Evolutionary conservation across 2,888 invertebrate genomes (phyloP).

Genomic region (Phytoseiulus persimilis): DNA sequence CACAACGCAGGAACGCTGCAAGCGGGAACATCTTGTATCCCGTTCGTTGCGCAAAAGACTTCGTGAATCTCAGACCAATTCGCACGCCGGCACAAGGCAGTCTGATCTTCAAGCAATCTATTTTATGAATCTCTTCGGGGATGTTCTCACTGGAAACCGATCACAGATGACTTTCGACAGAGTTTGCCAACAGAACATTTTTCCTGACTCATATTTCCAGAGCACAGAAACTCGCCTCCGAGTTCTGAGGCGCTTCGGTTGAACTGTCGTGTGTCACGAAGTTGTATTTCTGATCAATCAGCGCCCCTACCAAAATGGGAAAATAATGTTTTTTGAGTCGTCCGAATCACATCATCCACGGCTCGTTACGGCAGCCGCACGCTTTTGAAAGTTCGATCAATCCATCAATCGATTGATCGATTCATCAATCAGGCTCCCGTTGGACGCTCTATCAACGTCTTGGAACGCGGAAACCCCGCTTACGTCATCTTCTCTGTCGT

Average conservation of each 20-base stretch:
- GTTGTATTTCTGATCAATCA: neutral
- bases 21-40: too few relatives aligned
- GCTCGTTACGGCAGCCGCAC: neutral
- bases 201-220: neutral
- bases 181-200: neutral
- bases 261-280: neutral
- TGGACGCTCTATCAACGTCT: neutral
- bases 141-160: neutral
- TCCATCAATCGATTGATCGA: neutral
- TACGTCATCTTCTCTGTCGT: neutral
- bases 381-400: neutral
- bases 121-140: neutral
- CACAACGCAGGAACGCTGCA: too few relatives aligned
- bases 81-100: neutral
- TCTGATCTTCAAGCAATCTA: neutral
- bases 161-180: neutral
- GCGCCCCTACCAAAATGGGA: neutral
- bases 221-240: neutral
- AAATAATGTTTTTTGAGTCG: neutral
- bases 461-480: neutral
- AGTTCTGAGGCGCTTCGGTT: neutral
- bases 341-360: neutral
- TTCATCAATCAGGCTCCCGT: neutral
- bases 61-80: neutral
- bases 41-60: too few relatives aligned